Evolutionary conservation across 2,888 invertebrate species (phyloP), one percentile per base, ranked within the genome.

Genomic region (Latrodectus hesperus): DNA sequence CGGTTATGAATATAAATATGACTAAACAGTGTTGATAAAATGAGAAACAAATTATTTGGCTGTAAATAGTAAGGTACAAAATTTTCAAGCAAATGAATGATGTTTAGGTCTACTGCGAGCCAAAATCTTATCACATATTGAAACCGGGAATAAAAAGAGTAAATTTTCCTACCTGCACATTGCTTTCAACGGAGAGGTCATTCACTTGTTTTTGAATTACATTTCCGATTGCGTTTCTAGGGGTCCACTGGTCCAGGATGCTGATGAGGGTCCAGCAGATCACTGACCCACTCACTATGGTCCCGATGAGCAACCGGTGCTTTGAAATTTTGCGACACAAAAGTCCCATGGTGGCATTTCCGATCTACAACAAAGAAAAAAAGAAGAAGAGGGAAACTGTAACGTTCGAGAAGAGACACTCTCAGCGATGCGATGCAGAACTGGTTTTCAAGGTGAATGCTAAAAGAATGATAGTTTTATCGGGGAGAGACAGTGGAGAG

Each of bases 381-480:
- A 71, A 49, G 12, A 71, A 38, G 14, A 12, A 5, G 10, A n/a
- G 1, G 17, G 14, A 49, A 17, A 68, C 12, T n/a, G 12, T 65
- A 76, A 16, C 49, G 17, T 53, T 51, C 60, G 64, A 26, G 73
- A 65, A 72, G 38, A 53, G 72, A 68, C 53, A 73, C 73, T 67
- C 55, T 68, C 84, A 84, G n/a, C 65, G 65, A 84, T 52, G 84
- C 76, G 77, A 84, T 12, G 26, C 71, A 26, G n/a, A 78, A 84
- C 84, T 73, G 84, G 84, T 84, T 84, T 78, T 53, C 38, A 67
- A 17, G 78, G 70, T 84, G 73, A 84, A 84, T 78, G 78, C 78
- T 84, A 73, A 49, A 55, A 16, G 60, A 38, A 38, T 38, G 38
- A 38, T 38, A 38, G 38, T 38, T 38, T 38, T 38, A 6, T 38